phyloP scores from a whole-genome alignment of 2,888 invertebrate species.

The Eumerus sabulonum region DNA sequence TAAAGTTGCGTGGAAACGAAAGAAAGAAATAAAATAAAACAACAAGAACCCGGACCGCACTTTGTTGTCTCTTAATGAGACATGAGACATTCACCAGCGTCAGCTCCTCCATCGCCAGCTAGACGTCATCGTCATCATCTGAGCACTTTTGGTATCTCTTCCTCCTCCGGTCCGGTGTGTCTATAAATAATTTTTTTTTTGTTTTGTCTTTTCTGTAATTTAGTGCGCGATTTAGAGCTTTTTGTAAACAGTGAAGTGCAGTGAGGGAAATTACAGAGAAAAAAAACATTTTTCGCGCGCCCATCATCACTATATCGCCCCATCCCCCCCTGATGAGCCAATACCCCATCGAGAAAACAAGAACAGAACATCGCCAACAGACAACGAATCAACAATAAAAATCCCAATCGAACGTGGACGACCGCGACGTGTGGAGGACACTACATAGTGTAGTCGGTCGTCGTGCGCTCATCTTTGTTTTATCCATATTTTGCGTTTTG shows the following conservation, averaged over 20 bases:
- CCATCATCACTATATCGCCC: slow-evolving; percentile 13
- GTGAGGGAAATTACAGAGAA: background rate
- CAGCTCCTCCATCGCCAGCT: slow-evolving; percentile 26
- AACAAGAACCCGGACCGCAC: slow-evolving; percentile 24
- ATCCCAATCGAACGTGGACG: slow-evolving; percentile 2
- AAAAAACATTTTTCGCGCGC: slow-evolving; percentile 24
- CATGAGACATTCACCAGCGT: slow-evolving; percentile 54
- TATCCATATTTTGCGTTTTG: slow-evolving; percentile 50
- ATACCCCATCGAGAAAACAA: too few relatives aligned
- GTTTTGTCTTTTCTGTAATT: too few relatives aligned
- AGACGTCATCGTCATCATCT: slow-evolving; percentile 28
- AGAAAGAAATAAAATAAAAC: too few relatives aligned
- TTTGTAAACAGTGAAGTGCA: background rate
- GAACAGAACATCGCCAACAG: too few relatives aligned
- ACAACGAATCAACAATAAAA: background rate
- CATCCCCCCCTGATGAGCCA: background rate
- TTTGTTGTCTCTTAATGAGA: slow-evolving; percentile 59
- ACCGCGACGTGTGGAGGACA: slow-evolving; percentile 1
- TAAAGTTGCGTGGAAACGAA: too few relatives aligned
- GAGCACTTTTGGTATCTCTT: slow-evolving; percentile 22
- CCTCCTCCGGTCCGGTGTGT: slow-evolving; percentile 48
- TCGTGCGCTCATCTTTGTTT: slow-evolving; percentile 40
- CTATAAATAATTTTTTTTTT: slow-evolving; percentile 61
- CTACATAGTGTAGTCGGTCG: slow-evolving; percentile 3
- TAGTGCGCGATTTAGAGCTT: too few relatives aligned